Conservation (phyloP, 2,888 invertebrate genomes). For the Dusona sp. region DNA sequence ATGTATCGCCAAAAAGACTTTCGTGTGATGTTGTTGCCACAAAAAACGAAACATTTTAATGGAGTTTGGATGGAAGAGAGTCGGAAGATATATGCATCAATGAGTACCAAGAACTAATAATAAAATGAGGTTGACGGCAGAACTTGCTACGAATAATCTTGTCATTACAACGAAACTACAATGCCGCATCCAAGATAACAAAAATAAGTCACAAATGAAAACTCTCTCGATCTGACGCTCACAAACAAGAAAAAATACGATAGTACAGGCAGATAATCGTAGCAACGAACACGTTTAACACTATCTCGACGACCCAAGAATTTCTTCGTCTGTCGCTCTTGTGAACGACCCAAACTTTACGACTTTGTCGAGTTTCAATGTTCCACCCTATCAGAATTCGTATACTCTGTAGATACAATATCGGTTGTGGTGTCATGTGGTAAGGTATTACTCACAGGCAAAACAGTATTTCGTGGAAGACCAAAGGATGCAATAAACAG, state of each 20-base stretch:
- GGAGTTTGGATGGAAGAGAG: slow-evolving; percentile 4
- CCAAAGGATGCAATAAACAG: slow-evolving; percentile 23
- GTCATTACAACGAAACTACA: slow-evolving; percentile 27
- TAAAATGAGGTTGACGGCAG: slow-evolving; percentile 38
- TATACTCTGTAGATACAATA: slow-evolving; percentile 15
- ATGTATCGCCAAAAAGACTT: slow-evolving; percentile 54
- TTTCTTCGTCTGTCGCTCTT: slow-evolving; percentile 31
- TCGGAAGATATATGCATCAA: slow-evolving; percentile 9
- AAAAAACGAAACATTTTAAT: slow-evolving; percentile 32
- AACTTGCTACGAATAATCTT: slow-evolving; percentile 42
- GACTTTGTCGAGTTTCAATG: slow-evolving; percentile 30
- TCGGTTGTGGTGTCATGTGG: not conserved
- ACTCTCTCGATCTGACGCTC: slow-evolving; percentile 3
- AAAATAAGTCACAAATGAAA: slow-evolving; percentile 3
- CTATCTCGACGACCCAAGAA: slow-evolving; percentile 29
- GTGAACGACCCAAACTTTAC: slow-evolving; percentile 55
- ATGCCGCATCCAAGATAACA: not conserved
- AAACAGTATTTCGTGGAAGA: slow-evolving; percentile 1
- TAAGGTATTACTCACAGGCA: not conserved
- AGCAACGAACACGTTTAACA: slow-evolving; percentile 37
- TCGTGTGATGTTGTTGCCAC: not conserved
- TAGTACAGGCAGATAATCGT: not conserved
- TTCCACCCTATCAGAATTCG: slow-evolving; percentile 4
- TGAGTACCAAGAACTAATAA: slow-evolving; percentile 46
- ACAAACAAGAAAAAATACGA: not conserved